phyloP scores from a whole-genome alignment of 2,888 invertebrate species.

The Spodoptera picta region DNA sequence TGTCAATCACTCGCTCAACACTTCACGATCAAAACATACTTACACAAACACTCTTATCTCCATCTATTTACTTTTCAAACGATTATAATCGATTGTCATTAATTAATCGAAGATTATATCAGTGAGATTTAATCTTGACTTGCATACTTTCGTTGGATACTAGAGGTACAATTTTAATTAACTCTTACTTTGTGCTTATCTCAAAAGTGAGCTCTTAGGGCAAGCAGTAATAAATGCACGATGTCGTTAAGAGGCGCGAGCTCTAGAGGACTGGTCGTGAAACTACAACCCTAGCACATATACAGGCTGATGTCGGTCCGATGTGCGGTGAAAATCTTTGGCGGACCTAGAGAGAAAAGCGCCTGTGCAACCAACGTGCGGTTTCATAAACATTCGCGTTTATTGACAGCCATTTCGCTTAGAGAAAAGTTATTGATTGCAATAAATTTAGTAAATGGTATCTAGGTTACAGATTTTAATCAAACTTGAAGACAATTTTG shows the following conservation, averaged over 20 bases:
- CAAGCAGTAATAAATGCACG: constrained; percentile 66
- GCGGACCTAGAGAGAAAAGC: constrained; percentile 17
- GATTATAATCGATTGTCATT: constrained; percentile 22
- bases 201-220: constrained; percentile 50
- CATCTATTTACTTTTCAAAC: constrained; percentile 32
- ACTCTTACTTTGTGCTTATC: constrained; percentile 42
- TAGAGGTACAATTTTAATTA: constrained; percentile 32
- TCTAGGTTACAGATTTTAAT: too few relatives aligned
- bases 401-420: constrained; percentile 17
- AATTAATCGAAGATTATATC: constrained; percentile 41
- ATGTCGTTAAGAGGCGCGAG: constrained; percentile 68
- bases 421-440: constrained; percentile 17
- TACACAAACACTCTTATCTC: constrained; percentile 35
- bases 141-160: constrained; percentile 21
- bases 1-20: constrained; percentile 40
- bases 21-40: constrained; percentile 42
- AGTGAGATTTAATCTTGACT: constrained; percentile 12
- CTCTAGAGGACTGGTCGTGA: constrained; percentile 57
- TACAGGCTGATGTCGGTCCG: constrained; percentile 51
- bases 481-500: too few relatives aligned
- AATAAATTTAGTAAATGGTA: constrained; percentile 9
- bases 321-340: constrained; percentile 55
- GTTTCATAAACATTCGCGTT: constrained; percentile 31
- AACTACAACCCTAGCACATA: constrained; percentile 42
- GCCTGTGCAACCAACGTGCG: background rate